Conservation (phyloP, 2,113 vertebrate genomes). For the Hippopotamus amphibius region DNA sequence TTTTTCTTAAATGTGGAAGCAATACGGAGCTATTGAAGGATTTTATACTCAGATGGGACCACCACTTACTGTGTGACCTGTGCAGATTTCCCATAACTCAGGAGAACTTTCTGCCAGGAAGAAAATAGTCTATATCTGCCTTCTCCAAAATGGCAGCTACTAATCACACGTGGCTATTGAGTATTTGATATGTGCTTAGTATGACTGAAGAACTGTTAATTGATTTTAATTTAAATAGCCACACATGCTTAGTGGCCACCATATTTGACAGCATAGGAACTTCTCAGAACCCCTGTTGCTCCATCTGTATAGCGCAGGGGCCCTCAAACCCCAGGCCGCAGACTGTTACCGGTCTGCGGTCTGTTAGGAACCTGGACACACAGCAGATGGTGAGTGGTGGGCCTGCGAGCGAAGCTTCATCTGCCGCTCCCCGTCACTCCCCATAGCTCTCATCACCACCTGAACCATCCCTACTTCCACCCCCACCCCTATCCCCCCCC, state of each 20-base stretch:
- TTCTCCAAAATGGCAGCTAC: neutral
- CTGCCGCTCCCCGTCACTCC: too few species aligned
- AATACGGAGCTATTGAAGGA: neutral
- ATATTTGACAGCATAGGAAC: neutral
- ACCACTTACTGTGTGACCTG: neutral
- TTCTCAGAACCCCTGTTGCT: neutral
- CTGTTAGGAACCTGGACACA: too few species aligned
- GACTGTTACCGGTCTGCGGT: too few species aligned
- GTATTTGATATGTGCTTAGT: neutral
- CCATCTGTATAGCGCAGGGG: neutral
- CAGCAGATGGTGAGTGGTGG: too few species aligned
- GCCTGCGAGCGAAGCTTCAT: too few species aligned
- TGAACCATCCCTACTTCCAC: too few species aligned
- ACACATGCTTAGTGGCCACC: neutral
- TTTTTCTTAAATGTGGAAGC: neutral
- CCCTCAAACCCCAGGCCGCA: too few species aligned
- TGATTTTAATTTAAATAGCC: conserved; percentile 19
- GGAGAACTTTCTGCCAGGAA: neutral
- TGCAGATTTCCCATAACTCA: neutral
- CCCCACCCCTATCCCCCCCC: too few species aligned
- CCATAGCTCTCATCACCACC: too few species aligned
- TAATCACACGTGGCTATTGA: neutral
- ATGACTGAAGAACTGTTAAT: neutral
- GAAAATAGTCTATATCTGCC: neutral
- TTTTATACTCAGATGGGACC: neutral